A percentile compares a stretch with the other conserved stretches of the same genome.
phyloP scores from a whole-genome alignment of 1,140 invertebrate genomes.

The Lucilia sericata region DNA sequence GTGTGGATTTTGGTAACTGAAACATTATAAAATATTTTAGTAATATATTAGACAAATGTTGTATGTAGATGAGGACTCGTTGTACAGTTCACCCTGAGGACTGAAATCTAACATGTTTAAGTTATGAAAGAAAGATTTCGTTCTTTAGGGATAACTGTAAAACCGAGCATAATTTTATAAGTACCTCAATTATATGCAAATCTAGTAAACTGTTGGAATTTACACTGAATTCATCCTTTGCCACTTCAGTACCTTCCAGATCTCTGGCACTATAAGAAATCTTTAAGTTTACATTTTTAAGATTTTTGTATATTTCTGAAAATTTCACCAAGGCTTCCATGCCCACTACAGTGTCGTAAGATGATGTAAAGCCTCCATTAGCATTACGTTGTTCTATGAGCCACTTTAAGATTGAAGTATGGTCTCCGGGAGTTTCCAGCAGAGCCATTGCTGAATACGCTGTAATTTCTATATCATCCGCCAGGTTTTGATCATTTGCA shows the following conservation, averaged over 20 bases:
- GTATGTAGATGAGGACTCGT: too few relatives aligned
- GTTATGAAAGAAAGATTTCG: too few relatives aligned
- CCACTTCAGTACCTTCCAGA: constrained; percentile 49
- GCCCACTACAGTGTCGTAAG: constrained; percentile 76
- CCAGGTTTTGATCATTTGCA: constrained; percentile 68
- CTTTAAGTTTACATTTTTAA: constrained; percentile 55
- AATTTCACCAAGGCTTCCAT: constrained; percentile 74
- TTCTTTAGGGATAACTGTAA: too few relatives aligned
- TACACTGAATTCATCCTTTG: constrained; percentile 64
- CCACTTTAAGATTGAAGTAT: constrained; percentile 74
- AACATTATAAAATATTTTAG: too few relatives aligned
- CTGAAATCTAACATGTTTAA: too few relatives aligned
- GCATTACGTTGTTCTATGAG: constrained; percentile 78
- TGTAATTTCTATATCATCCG: constrained; percentile 82
- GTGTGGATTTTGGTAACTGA: constrained; percentile 54
- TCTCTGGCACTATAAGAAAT: constrained; percentile 56
- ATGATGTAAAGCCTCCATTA: constrained; percentile 79
- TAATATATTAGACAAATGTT: too few relatives aligned
- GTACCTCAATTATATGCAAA: constrained; percentile 67
- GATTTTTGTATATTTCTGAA: constrained; percentile 63
- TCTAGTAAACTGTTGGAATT: constrained; percentile 67
- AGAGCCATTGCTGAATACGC: constrained; percentile 78
- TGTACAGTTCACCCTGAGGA: too few relatives aligned
- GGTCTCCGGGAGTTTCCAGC: constrained; percentile 73
- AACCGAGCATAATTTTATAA: too few relatives aligned